Conservation (phyloP, 1,140 invertebrate genomes). For the silkworm (Bombyx mori) region DNA sequence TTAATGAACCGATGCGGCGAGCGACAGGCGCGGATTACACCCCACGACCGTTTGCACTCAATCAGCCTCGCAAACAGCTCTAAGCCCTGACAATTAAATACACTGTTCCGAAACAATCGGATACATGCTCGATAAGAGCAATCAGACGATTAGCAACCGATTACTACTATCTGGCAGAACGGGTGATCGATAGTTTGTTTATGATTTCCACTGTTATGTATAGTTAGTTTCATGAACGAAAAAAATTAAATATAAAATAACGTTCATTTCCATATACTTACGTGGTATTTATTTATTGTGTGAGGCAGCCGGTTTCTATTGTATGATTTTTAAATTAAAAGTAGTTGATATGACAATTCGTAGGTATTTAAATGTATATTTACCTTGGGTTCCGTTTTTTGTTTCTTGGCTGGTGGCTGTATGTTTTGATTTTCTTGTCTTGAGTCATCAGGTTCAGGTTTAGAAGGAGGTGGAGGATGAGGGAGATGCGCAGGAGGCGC, state of each 20-base stretch:
- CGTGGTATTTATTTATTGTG: too few relatives aligned
- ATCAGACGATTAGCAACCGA: slow-evolving; percentile 35
- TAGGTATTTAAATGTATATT: slow-evolving; percentile 15
- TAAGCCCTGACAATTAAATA: slow-evolving; percentile 67
- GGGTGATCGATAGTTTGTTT: slow-evolving; percentile 9
- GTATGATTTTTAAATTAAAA: too few relatives aligned
- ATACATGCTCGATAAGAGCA: slow-evolving; percentile 57
- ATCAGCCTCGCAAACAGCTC: slow-evolving; percentile 66
- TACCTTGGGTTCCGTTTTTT: slow-evolving; percentile 79
- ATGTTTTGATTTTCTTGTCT: slow-evolving; percentile 66
- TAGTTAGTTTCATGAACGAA: neutral
- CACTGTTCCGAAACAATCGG: slow-evolving; percentile 58
- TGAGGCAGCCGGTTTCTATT: too few relatives aligned
- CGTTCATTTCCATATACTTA: neutral
- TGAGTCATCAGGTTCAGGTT: slow-evolving; percentile 65
- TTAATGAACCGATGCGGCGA: slow-evolving; percentile 65
- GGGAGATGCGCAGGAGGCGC: slow-evolving; percentile 55
- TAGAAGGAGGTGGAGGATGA: slow-evolving; percentile 69
- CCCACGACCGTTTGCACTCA: slow-evolving; percentile 64
- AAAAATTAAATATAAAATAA: neutral
- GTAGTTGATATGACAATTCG: too few relatives aligned
- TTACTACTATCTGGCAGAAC: slow-evolving; percentile 23
- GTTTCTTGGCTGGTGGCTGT: slow-evolving; percentile 77
- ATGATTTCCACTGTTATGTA: neutral
- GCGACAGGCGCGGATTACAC: slow-evolving; percentile 60